Base-by-base conservation (phyloP, 2,888 invertebrate species). In the Patella pellucida region DNA sequence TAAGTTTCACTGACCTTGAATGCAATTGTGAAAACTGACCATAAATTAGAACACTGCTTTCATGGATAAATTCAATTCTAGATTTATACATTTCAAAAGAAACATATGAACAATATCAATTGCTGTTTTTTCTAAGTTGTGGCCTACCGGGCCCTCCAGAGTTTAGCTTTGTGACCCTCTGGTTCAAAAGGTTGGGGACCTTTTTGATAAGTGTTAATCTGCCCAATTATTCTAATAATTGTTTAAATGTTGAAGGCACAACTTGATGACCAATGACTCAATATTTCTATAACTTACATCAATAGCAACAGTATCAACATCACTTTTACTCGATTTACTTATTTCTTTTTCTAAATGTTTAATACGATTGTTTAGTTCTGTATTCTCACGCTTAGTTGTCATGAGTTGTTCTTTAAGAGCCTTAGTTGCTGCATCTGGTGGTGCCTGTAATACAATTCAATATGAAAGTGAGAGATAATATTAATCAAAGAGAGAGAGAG, bases 271-370 rank as follows among this genome's bases (percentile, higher is more conserved):
- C 41, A 41, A 69, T 27, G n/a, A 56, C n/a, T 15, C 27, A 19
- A 23, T 7, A 74, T 23, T 16, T 31, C 67, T 5, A 14, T 56
- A 15, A 78, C 82, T 82, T 73, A 86, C 85, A 81, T 85, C 85
- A 23, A 73, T 78, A 14, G 77, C 81, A 15, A 74, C 78, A 12
- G 76, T 74, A n/a, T 79, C 84, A 16, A 80, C 80, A 12, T 75
- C 82, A 31, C 79, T 82, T 16, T 81, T 80, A n/a, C 78, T 79
- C 14, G 77, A 77, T 41, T 81, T 76, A 72, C 78, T 81, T n/a
- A 84, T 62, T 19, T 88, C 88, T 7, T 77, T 80, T 76, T 89
- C 88, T 52, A 89, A 79, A 71, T 85, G 86, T 73, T 86, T 86
- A 69, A 89, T 83, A 68, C 81, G 82, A 4, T 81, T 81, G 27